Percentiles rank a stretch among this genome's conserved stretches.
phyloP scores from a whole-genome alignment of 2,113 vertebrate genomes.

The Chinchilla lanigera region DNA sequence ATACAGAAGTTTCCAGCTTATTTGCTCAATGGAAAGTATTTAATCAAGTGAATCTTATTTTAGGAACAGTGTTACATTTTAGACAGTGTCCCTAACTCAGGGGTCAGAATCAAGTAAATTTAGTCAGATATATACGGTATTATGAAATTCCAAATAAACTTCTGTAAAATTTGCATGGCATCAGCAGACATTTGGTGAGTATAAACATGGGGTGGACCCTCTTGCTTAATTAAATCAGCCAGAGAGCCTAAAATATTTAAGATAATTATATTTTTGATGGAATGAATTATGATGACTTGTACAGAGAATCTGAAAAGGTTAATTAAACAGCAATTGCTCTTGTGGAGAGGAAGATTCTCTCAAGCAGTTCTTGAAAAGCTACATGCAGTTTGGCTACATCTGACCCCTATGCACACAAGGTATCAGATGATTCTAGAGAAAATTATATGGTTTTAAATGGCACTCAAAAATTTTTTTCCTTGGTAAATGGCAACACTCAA shows the following conservation, averaged over 20 bases:
- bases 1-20: slow-evolving; percentile 29
- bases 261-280: slow-evolving; percentile 37
- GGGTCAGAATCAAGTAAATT: not conserved
- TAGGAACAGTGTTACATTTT: not conserved
- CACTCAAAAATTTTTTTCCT: not conserved
- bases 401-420: not conserved
- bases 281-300: slow-evolving; percentile 39
- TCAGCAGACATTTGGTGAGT: not conserved
- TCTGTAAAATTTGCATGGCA: slow-evolving; percentile 19
- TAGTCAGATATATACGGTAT: not conserved
- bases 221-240: slow-evolving; percentile 61
- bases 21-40: slow-evolving; percentile 34
- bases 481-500: not conserved
- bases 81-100: not conserved
- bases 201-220: not conserved
- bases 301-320: slow-evolving; percentile 51
- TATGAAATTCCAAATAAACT: slow-evolving; percentile 19
- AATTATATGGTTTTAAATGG: not conserved
- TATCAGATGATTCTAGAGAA: not conserved
- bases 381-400: not conserved
- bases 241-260: slow-evolving; percentile 57
- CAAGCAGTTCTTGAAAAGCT: not conserved
- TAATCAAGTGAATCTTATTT: slow-evolving; percentile 1
- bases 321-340: slow-evolving; percentile 32
- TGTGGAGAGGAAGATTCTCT: not conserved